A percentile compares a stretch with the other conserved stretches of the same genome.
These are phyloP conservation scores for Catharus minimus DNA, from an alignment of 2,113 vertebrate genomes.

Conservation along the genomic window DNA sequence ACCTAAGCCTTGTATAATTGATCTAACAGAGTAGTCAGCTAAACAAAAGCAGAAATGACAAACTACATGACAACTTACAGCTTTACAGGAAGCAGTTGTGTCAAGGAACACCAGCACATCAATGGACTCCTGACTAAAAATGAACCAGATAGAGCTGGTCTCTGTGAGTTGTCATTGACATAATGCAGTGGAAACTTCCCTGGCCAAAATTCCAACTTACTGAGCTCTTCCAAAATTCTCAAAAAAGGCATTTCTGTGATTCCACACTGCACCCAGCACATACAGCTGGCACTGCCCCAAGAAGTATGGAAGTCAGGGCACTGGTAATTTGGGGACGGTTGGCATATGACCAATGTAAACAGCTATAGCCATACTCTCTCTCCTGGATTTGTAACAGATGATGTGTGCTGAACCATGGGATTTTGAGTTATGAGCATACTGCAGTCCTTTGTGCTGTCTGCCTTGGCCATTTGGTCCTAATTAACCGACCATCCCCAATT, in stretches of 20 bases:
- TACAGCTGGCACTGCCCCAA: background rate
- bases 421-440: background rate
- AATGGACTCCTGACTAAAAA: background rate
- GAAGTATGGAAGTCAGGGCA: background rate
- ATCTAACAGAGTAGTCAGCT: background rate
- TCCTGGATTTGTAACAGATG: background rate
- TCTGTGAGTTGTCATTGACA: background rate
- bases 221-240: background rate
- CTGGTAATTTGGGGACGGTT: background rate
- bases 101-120: background rate
- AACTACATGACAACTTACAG: background rate
- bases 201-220: background rate
- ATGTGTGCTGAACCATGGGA: background rate
- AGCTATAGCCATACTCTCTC: background rate
- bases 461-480: background rate
- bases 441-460: background rate
- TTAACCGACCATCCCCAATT: background rate
- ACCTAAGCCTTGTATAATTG: rapidly evolving
- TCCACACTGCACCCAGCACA: background rate
- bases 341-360: background rate
- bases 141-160: background rate
- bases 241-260: background rate
- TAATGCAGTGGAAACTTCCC: background rate
- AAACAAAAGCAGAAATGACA: background rate
- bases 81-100: background rate